These are phyloP conservation scores for Anoncus sp. DNA, from an alignment of 2,888 invertebrate species.

Conservation along the genomic window DNA sequence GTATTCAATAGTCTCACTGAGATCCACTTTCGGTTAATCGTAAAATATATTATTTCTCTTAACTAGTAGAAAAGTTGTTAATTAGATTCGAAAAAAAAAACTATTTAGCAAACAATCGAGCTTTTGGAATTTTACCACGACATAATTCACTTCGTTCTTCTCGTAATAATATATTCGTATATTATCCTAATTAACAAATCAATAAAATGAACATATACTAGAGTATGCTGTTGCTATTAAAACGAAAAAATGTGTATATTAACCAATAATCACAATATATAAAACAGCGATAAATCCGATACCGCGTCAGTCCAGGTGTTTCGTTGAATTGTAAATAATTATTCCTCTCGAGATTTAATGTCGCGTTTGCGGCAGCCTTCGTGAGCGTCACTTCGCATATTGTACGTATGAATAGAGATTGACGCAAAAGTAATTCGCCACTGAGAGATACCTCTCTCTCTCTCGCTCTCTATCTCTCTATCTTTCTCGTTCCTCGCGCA, in stretches of 20 bases:
- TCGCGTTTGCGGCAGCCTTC: constrained; percentile 1
- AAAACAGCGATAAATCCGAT: not conserved
- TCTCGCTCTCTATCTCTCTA: not conserved
- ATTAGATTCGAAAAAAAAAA: too few species aligned
- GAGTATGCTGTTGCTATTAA: too few species aligned
- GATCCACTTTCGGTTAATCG: too few species aligned
- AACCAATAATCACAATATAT: not conserved
- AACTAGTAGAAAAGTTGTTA: too few species aligned
- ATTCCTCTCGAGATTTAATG: not conserved
- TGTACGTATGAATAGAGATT: constrained; percentile 25
- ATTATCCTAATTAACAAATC: too few species aligned
- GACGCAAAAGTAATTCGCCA: constrained; percentile 45
- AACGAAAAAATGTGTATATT: not conserved
- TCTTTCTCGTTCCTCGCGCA: constrained; percentile 14
- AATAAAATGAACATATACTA: too few species aligned
- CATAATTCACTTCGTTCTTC: too few species aligned
- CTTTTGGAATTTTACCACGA: too few species aligned
- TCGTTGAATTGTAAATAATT: constrained; percentile 9
- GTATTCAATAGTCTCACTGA: too few species aligned
- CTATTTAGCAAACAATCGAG: too few species aligned
- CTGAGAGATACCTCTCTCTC: not conserved
- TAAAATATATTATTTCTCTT: too few species aligned
- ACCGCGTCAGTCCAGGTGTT: not conserved
- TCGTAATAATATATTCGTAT: too few species aligned
- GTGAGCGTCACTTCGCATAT: constrained; percentile 16